phyloP scores from a whole-genome alignment of 2,888 invertebrate species.

The Idaea aversata region DNA sequence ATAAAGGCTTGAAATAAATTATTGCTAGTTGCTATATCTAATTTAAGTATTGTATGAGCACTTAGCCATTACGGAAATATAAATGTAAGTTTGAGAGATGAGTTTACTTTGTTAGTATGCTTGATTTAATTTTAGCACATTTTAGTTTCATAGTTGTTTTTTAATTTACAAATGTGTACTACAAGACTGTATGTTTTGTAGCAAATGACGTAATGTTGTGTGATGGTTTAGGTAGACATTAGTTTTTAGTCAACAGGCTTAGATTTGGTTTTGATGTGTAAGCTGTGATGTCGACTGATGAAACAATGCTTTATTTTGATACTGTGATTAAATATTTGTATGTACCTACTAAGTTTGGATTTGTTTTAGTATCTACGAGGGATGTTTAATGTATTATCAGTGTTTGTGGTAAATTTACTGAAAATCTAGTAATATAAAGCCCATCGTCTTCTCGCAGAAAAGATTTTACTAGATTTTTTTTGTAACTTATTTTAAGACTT shows the following conservation, averaged over 20 bases:
- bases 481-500: no score
- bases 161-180: slow-evolving; percentile 20
- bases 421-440: no score
- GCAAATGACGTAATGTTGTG: slow-evolving; percentile 26
- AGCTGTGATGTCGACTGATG: slow-evolving; percentile 77
- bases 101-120: neutral
- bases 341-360: slow-evolving; percentile 48
- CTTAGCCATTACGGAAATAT: neutral
- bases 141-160: slow-evolving; percentile 2
- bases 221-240: slow-evolving; percentile 24
- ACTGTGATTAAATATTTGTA: slow-evolving; percentile 74
- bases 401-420: no score
- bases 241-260: slow-evolving; percentile 44
- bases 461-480: no score
- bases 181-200: slow-evolving; percentile 38
- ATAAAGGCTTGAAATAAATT: neutral
- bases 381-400: neutral
- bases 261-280: slow-evolving; percentile 62
- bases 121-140: slow-evolving; percentile 5
- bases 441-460: no score
- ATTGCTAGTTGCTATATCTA: neutral
- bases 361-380: slow-evolving; percentile 31
- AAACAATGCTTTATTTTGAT: slow-evolving; percentile 77
- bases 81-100: slow-evolving; percentile 1
- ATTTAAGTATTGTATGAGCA: neutral